Evolutionary conservation across 2,888 invertebrate genomes (phyloP).

Genomic region (Apotomis capreana): DNA sequence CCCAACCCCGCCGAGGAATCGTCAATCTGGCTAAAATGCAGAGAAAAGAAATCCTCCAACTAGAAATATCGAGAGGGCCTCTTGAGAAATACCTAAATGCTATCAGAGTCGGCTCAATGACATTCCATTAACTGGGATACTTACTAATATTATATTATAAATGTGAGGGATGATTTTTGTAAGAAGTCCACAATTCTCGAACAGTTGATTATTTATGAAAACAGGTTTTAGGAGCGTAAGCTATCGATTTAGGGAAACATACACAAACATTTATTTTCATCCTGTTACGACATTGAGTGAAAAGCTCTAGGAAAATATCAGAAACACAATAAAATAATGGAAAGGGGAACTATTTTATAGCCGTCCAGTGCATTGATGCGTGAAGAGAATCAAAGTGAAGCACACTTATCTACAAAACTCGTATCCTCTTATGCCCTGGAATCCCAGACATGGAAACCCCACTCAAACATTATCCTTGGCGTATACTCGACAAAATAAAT

Average conservation of each 20-base stretch:
- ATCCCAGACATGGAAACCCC: neutral
- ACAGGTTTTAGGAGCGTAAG: too few relatives aligned
- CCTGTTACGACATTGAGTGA: too few relatives aligned
- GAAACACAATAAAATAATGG: too few relatives aligned
- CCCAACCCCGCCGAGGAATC: conserved; percentile 22
- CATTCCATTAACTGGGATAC: conserved; percentile 28
- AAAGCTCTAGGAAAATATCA: too few relatives aligned
- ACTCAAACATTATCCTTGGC: neutral
- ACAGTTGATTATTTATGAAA: too few relatives aligned
- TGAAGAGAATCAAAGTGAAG: neutral
- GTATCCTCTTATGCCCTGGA: neutral
- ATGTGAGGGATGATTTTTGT: conserved; percentile 5
- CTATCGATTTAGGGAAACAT: too few relatives aligned
- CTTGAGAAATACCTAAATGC: conserved; percentile 34
- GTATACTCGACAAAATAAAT: neutral
- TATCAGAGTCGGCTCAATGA: conserved; percentile 19
- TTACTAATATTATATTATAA: conserved; percentile 23
- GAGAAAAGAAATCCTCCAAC: conserved; percentile 26
- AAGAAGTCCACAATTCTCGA: neutral
- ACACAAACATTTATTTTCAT: too few relatives aligned
- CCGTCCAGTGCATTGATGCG: neutral
- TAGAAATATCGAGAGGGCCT: conserved; percentile 28
- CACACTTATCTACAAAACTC: neutral
- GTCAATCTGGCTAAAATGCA: conserved; percentile 32
- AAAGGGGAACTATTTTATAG: neutral